A percentile compares a stretch with the other conserved stretches of the same genome.
phyloP scores from a whole-genome alignment of 2,797 vertebrate genomes.

The Fistularia commersonii region DNA sequence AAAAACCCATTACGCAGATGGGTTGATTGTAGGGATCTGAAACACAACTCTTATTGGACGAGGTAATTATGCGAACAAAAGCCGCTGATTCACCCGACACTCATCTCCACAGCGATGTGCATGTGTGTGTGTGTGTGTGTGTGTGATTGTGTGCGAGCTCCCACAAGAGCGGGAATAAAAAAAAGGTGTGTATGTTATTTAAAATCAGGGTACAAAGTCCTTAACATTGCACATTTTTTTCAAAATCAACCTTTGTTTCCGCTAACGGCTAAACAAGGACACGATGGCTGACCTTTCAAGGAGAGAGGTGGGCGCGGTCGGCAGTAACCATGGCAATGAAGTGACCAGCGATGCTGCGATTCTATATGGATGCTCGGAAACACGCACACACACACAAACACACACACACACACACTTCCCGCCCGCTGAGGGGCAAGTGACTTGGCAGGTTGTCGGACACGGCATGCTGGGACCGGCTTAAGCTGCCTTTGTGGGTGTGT shows the following conservation, averaged over 20 bases:
- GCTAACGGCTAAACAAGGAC: constrained; percentile 44
- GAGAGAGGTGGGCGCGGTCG: constrained; percentile 25
- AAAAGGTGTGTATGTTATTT: background rate
- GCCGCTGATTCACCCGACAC: constrained; percentile 34
- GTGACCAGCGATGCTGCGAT: constrained; percentile 22
- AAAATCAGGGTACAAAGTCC: background rate
- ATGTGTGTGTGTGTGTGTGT: constrained; percentile 10
- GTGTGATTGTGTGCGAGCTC: background rate
- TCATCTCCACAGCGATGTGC: constrained; percentile 19
- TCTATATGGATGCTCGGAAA: constrained; percentile 46
- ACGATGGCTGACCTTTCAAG: constrained; percentile 48
- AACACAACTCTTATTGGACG: constrained; percentile 35
- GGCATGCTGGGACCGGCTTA: constrained; percentile 35
- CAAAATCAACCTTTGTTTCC: too few relatives aligned
- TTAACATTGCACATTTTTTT: background rate
- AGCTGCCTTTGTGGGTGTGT: constrained; percentile 20
- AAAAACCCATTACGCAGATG: too few relatives aligned
- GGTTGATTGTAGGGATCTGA: constrained; percentile 24
- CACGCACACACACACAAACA: too few relatives aligned
- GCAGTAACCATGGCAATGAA: constrained; percentile 47
- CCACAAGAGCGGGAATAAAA: background rate
- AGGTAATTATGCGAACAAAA: constrained; percentile 40
- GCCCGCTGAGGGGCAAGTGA: constrained; percentile 40
- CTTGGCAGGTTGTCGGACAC: constrained; percentile 32
- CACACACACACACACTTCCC: too few relatives aligned